Evolutionary conservation across 2,888 invertebrate genomes (phyloP).

Genomic region (Merodon equestris): DNA sequence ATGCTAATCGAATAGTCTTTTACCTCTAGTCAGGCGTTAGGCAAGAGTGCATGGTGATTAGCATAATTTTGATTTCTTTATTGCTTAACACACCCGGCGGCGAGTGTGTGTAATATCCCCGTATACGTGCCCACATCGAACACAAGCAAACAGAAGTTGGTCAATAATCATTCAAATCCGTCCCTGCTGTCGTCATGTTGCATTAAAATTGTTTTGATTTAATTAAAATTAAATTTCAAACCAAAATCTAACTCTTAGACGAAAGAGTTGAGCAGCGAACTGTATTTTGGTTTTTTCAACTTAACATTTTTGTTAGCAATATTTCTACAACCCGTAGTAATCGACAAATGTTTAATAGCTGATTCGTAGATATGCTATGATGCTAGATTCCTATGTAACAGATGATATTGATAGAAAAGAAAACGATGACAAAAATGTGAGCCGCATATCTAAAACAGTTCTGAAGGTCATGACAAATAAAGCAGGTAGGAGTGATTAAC

Average conservation of each 20-base stretch:
- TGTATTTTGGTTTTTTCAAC: not conserved
- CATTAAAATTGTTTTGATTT: not conserved
- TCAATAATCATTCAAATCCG: slow-evolving; percentile 18
- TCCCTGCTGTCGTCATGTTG: not conserved
- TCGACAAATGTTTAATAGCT: not conserved
- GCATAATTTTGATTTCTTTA: slow-evolving; percentile 49
- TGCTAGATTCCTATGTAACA: too few species aligned
- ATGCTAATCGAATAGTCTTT: slow-evolving; percentile 36
- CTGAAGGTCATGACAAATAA: slow-evolving; percentile 38
- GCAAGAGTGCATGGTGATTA: slow-evolving; percentile 50
- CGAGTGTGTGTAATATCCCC: too few species aligned
- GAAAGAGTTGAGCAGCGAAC: slow-evolving; percentile 47
- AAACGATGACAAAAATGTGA: not conserved
- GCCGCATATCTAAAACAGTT: slow-evolving; percentile 23
- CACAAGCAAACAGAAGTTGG: slow-evolving; percentile 9
- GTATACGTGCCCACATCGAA: slow-evolving; percentile 1
- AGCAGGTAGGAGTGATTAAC: slow-evolving; percentile 34
- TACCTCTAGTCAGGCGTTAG: slow-evolving; percentile 23
- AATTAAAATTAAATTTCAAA: slow-evolving; percentile 1
- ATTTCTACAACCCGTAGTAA: not conserved
- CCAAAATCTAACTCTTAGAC: not conserved
- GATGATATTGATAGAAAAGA: not conserved
- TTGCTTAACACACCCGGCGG: slow-evolving; percentile 7
- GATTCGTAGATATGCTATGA: not conserved
- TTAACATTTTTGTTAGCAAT: not conserved